Base-by-base conservation (phyloP, 2,888 invertebrate species). In the Trichacis sp. region DNA sequence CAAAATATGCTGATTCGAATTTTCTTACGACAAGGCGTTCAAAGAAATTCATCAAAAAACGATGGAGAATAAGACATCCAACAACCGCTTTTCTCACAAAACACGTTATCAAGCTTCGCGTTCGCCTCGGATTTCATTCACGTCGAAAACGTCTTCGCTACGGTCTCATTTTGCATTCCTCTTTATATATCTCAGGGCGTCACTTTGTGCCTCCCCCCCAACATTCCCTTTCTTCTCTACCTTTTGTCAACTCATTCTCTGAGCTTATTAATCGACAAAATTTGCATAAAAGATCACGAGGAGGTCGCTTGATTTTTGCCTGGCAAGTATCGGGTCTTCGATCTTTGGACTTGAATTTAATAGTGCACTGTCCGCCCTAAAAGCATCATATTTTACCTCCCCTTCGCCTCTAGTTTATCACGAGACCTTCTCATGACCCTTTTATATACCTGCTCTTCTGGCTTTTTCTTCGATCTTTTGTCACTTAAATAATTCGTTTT, bases 371-470 rank as follows among this genome's bases (percentile, higher is more conserved):
- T 62, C 57, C 60, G 64, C 60, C 73, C 74, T 79, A 80, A 79
- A 79, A 78, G 80, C 79, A 75, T 82, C 75, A 79, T 80, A 81
- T 80, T 81, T 81, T 76, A 79, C 72, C 54, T 71, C 50, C 50
- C 40, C 40, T 45, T 55, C 52, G 49, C 18, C 33, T 24, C 53
- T 42, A 11, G 3, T 36, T 36, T 11, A 8, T 8, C 24, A 24
- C 8, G 4, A 8, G 24, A 24, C 24, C 24, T 24, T 8, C 24
- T 24, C 4, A 24, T 8, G 24, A 24, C 24, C 24, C 8, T 8
- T 3, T 8, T 8, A 24, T 24, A 8, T 24, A 24, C 24, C 24
- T 8, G 3, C 24, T 24, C 24, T 24, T 8, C 24, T n/a, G n/a
- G 24, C 24, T 24, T 24, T 8, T 8, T 24, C 24, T 24, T 24